Conservation (phyloP, 2,113 vertebrate genomes). For the Podilymbus podiceps region DNA sequence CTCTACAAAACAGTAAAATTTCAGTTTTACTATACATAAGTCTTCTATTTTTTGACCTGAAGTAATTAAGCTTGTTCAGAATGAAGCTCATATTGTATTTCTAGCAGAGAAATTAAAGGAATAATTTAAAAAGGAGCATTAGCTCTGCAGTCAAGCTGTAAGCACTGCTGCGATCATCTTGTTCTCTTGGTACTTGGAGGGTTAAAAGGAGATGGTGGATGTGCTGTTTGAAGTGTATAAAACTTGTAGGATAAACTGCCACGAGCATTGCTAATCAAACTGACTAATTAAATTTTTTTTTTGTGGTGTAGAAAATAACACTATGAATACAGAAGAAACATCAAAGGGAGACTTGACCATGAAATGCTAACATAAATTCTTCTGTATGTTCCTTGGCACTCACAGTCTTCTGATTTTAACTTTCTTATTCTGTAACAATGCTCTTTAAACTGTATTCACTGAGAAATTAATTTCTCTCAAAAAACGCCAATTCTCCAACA, state of each 20-base stretch:
- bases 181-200: constrained; percentile 14
- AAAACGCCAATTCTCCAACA: not conserved
- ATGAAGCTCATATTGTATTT: constrained; percentile 13
- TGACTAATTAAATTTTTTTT: constrained; percentile 35
- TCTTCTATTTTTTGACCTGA: constrained; percentile 44
- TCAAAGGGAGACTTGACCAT: constrained; percentile 61
- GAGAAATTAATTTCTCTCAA: not conserved
- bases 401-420: not conserved
- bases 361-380: constrained; percentile 38
- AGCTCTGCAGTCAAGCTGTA: not conserved
- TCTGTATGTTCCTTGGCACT: not conserved
- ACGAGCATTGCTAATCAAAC: constrained; percentile 24
- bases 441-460: not conserved
- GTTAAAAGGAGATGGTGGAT: constrained; percentile 43
- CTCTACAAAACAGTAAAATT: constrained; percentile 53
- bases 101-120: constrained; percentile 45
- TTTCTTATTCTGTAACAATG: not conserved
- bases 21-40: not conserved
- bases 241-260: constrained; percentile 32
- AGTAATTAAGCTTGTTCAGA: constrained; percentile 58
- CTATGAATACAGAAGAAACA: constrained; percentile 36
- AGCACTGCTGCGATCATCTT: not conserved
- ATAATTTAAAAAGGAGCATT: not conserved
- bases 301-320: constrained; percentile 39
- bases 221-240: constrained; percentile 39